These are phyloP conservation scores for Mythimna vitellina DNA, from an alignment of 2,888 invertebrate genomes.

Conservation along the genomic window DNA sequence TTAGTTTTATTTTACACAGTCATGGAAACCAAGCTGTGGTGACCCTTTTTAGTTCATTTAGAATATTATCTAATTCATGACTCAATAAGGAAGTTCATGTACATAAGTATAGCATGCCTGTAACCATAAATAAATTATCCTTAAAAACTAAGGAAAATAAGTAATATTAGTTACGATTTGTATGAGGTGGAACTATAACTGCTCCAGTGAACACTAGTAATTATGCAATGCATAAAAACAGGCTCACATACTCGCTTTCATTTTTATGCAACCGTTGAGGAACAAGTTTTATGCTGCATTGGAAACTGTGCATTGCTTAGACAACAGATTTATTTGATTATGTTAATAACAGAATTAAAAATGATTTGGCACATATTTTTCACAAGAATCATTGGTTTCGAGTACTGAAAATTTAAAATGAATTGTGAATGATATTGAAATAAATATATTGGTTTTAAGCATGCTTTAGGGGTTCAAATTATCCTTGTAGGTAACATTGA, in stretches of 20 bases:
- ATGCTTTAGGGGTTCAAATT: not conserved
- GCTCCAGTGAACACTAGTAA: constrained; percentile 50
- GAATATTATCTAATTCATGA: constrained; percentile 22
- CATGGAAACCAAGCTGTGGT: not conserved
- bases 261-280: constrained; percentile 53
- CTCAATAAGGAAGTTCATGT: constrained; percentile 34
- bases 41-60: not conserved
- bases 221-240: constrained; percentile 62
- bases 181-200: constrained; percentile 39
- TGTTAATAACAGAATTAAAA: not conserved
- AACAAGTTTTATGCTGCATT: constrained; percentile 37
- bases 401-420: not conserved
- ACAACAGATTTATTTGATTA: constrained; percentile 20
- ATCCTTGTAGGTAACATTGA: not conserved
- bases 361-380: not conserved
- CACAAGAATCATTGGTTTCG: not conserved
- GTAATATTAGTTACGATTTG: constrained; percentile 21
- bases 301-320: constrained; percentile 24
- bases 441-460: not conserved
- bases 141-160: constrained; percentile 48
- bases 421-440: not conserved
- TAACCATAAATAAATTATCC: constrained; percentile 28
- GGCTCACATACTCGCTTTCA: constrained; percentile 59
- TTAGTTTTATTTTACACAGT: not conserved
- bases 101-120: not conserved